These are phyloP conservation scores for Corvus cornix DNA, from an alignment of 2,113 vertebrate species.

Conservation along the genomic window DNA sequence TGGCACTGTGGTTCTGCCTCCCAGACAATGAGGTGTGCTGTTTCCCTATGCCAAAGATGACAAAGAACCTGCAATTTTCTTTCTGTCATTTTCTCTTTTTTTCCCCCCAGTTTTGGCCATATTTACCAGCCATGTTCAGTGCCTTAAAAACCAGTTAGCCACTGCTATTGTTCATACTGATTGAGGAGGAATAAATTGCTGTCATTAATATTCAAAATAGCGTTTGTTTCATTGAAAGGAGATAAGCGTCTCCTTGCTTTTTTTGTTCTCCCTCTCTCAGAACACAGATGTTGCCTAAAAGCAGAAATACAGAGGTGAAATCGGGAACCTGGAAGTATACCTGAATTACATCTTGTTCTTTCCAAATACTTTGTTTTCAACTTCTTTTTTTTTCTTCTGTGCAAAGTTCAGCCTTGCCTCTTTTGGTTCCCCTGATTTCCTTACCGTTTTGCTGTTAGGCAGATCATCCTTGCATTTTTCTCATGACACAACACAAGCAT, in stretches of 20 bases:
- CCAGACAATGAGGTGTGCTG: neutral
- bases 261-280: neutral
- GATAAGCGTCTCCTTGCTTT: neutral
- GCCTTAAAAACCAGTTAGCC: neutral
- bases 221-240: neutral
- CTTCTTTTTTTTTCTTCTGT: neutral
- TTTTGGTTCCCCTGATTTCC: neutral
- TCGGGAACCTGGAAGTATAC: neutral
- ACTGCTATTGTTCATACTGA: neutral
- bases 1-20: neutral
- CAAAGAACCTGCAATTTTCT: neutral
- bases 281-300: neutral
- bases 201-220: neutral
- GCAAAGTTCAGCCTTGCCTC: neutral
- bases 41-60: neutral
- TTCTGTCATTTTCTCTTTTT: neutral
- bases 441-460: neutral
- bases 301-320: neutral
- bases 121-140: neutral
- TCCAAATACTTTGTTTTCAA: neutral
- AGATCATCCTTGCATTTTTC: neutral
- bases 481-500: neutral
- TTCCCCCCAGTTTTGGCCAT: neutral
- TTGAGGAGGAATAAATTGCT: neutral
- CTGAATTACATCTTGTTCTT: neutral